Evolutionary conservation across 2,797 vertebrate species (phyloP), one percentile per base, ranked within the genome.

Genomic region (Sebastes umbrosus): DNA sequence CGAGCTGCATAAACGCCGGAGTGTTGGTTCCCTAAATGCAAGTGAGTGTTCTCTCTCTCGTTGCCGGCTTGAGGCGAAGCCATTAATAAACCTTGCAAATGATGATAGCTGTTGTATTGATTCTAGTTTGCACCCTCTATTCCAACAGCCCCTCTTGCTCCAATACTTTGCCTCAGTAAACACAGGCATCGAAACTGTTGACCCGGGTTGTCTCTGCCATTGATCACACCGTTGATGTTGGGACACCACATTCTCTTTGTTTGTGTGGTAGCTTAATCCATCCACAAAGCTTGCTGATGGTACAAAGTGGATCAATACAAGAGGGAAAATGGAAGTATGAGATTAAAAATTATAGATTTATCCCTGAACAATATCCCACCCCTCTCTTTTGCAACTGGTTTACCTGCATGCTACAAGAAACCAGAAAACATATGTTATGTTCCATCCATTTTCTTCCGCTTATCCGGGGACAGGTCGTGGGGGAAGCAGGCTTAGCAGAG

Each of bases 81-180:
- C 94, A 93, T 94, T 94, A 92, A 94, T 93, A 94, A 91, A 91
- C 65, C 77, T 71, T 75, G 89, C 83, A 92, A 93, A 94, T 94
- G 91, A 94, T 93, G 91, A 95, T 94, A 92, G 93, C 90, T 88
- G 90, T 86, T 91, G 73, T 89, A 95, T 95, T 79, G 93, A 95
- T 94, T 92, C 69, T 22, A 77, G 80, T 90, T 90, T 90, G 82
- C 89, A 77, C 86, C 88, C 70, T 87, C 87, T 69, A 77, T 84
- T 90, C 84, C 79, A 84, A 18, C 52, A 46, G 72, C 57, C 87
- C 57, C 29, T 90, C 80, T 85, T 72, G 76, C 89, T 90, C 72
- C 78, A 83, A 91, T 89, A 82, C 88, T 87, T 86, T 93, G 90
- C 86, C 81, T 92, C 92, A 90, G 91, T 92, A 93, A 95, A 94